Conservation (phyloP, 1,140 invertebrate species). For the Drosophila nigromelanica region DNA sequence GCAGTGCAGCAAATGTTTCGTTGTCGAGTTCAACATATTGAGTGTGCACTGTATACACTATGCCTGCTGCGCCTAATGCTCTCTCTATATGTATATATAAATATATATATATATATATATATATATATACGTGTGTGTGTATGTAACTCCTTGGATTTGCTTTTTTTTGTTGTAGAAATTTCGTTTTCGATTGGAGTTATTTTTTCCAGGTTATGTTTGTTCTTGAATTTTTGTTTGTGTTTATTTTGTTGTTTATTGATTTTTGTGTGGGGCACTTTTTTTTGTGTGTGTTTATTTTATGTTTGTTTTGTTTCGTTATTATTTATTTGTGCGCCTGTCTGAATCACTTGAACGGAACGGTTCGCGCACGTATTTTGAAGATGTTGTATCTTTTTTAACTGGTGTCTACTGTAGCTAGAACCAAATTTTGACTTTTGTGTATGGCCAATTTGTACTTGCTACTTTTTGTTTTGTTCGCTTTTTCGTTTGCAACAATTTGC, state of each 20-base stretch:
- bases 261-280: conserved; percentile 1
- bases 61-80: neutral
- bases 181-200: too few relatives aligned
- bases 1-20: conserved; percentile 92
- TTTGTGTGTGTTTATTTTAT: neutral
- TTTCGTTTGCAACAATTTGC: conserved; percentile 26
- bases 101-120: neutral
- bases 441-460: neutral
- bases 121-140: neutral
- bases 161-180: neutral
- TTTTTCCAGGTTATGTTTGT: too few relatives aligned
- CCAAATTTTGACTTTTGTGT: too few relatives aligned
- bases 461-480: conserved; percentile 1
- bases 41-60: conserved; percentile 12
- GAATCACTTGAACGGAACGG: neutral
- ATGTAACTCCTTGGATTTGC: neutral
- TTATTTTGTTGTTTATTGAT: neutral
- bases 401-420: conserved; percentile 11
- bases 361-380: too few relatives aligned
- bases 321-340: conserved; percentile 1
- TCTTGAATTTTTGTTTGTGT: neutral
- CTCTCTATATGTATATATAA: neutral
- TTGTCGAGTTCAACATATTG: conserved; percentile 85
- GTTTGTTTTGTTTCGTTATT: neutral
- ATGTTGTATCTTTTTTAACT: conserved; percentile 10